Evolutionary conservation across 2,888 invertebrate species (phyloP), one percentile per base, ranked within the genome.

Genomic region (Glomeris marginata): DNA sequence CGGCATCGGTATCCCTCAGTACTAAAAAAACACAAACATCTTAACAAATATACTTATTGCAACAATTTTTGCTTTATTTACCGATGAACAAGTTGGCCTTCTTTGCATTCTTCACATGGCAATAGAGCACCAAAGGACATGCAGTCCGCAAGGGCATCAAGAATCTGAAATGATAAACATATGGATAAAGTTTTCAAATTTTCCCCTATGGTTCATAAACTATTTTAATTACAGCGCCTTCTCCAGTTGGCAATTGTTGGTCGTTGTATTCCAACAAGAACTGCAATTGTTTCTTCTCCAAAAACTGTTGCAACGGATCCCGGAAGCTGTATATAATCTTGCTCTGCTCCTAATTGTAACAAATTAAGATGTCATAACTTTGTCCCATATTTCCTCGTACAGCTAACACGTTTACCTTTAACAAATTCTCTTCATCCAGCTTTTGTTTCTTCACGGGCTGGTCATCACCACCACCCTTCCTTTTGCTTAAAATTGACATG

Each of bases 81-180:
- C 67, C 63, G 64, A 59, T 66, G 72, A 21, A 60, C 61, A 36
- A 71, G 72, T 61, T 87, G 82, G 0, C 85, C 85, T 1, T 71
- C 65, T 46, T 76, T 74, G 63, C 97, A 98, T 58, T 81, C 79
- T 0, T 76, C 65, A 60, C 97, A 98, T 0, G 76, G 76, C 52
- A 74, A 66, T 2, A 90, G 70, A 2, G 79, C 77, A 33, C 97
- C 98, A 70, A 97, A 98, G 0, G 80, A 75, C 77, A 97, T 80
- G 34, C 78, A 73, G 67, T 98, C 97, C 10, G 84, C 75, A 4
- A 91, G 65, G 46, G 74, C 73, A 65, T 91, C 86, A 50, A 84
- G 64, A 50, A 81, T 74, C 83, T 87, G 62, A 28, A 70, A 69
- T 41, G 54, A 52, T 51, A 55, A 53, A 45, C 47, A 50, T 8